Conservation (phyloP, 2,797 vertebrate genomes). For the Protosalanx chinensis region DNA sequence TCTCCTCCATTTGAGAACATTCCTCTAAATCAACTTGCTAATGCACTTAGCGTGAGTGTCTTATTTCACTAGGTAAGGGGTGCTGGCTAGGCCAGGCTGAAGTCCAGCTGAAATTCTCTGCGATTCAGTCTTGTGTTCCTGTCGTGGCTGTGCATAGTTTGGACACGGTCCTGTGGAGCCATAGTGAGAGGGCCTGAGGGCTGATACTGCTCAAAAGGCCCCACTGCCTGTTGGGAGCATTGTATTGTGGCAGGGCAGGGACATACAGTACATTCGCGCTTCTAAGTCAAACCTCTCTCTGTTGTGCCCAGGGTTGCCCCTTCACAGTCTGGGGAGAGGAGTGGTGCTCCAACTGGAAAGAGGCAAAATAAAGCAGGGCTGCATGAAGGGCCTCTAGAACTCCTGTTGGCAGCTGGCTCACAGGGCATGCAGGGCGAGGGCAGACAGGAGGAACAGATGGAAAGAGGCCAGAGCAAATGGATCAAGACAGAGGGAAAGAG, state of each 20-base stretch:
- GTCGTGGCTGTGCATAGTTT: slow-evolving; percentile 47
- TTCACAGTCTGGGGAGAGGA: background rate
- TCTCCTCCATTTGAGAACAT: slow-evolving; percentile 4
- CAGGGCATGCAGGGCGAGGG: background rate
- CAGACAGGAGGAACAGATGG: background rate
- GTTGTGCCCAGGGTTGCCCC: slow-evolving; percentile 6
- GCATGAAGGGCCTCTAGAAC: slow-evolving; percentile 3
- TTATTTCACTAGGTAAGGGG: slow-evolving; percentile 17
- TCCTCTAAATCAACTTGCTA: slow-evolving; percentile 2
- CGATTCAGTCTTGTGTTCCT: slow-evolving; percentile 47
- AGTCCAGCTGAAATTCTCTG: slow-evolving; percentile 24
- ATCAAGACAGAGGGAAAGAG: background rate
- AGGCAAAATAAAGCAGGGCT: background rate
- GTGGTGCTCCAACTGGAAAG: slow-evolving; percentile 9
- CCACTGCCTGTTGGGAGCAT: slow-evolving; percentile 21
- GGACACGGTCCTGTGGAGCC: slow-evolving; percentile 46
- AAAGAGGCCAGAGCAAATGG: no score
- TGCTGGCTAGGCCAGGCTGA: background rate
- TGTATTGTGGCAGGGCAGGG: slow-evolving; percentile 22
- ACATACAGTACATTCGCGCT: slow-evolving; percentile 13
- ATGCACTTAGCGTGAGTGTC: slow-evolving; percentile 8
- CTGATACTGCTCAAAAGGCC: slow-evolving; percentile 31
- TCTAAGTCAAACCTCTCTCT: background rate
- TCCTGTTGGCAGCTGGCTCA: slow-evolving; percentile 17
- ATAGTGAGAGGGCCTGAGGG: slow-evolving; percentile 32